These are phyloP conservation scores for Pseudanteris insignis DNA, from an alignment of 2,888 invertebrate species.

Conservation along the genomic window DNA sequence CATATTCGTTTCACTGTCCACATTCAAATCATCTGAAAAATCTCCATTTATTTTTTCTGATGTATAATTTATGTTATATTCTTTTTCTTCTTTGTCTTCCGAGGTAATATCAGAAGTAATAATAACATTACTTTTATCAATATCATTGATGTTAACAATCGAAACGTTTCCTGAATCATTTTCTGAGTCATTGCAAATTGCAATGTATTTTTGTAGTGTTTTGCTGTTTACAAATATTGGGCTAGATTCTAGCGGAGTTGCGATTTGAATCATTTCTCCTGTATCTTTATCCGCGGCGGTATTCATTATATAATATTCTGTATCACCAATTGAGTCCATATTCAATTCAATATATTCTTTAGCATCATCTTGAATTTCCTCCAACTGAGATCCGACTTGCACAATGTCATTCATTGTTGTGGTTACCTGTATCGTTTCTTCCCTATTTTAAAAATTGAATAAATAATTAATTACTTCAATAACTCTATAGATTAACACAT, in stretches of 20 bases:
- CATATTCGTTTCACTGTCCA: too few relatives aligned
- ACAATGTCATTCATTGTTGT: too few relatives aligned
- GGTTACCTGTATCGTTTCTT: too few relatives aligned
- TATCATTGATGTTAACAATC: conserved; percentile 14
- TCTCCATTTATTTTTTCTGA: too few relatives aligned
- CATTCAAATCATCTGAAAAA: too few relatives aligned
- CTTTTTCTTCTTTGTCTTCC: conserved; percentile 4
- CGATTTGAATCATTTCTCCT: conserved; percentile 21
- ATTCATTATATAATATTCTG: conserved; percentile 37
- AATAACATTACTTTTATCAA: conserved; percentile 22
- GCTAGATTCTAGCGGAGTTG: conserved; percentile 8
- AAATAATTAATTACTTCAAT: too few relatives aligned
- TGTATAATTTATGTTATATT: conserved; percentile 3
- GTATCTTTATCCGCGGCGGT: conserved; percentile 9
- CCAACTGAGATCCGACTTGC: too few relatives aligned
- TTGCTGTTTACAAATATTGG: conserved; percentile 23
- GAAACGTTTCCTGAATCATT: conserved; percentile 14
- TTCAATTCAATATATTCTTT: conserved; percentile 40
- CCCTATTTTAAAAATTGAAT: too few relatives aligned
- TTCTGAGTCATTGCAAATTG: conserved; percentile 15
- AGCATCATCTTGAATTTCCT: too few relatives aligned
- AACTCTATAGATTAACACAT: too few relatives aligned
- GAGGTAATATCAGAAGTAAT: conserved; percentile 8
- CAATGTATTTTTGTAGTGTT: conserved; percentile 25
- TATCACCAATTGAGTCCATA: conserved; percentile 28